These are phyloP conservation scores for Eospalax fontanierii DNA, from an alignment of 2,797 vertebrate species.

Conservation along the genomic window DNA sequence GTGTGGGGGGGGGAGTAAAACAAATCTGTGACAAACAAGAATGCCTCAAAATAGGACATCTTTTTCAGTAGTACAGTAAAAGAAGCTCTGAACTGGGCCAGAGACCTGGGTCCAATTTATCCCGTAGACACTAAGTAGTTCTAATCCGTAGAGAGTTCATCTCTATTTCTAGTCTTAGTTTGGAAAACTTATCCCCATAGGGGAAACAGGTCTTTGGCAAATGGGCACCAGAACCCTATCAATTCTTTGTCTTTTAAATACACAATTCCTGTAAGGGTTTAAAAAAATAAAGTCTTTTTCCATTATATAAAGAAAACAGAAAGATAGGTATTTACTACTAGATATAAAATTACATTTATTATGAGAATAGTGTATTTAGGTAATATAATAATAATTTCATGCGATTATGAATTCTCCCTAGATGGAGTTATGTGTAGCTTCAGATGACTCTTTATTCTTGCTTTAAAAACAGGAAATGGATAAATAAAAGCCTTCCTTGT, in stretches of 20 bases:
- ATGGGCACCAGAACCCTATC: background rate
- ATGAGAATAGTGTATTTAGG: background rate
- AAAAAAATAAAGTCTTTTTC: constrained; percentile 30
- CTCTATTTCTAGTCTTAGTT: background rate
- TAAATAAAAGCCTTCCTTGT: background rate
- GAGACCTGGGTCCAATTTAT: background rate
- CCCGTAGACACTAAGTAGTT: background rate
- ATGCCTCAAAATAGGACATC: background rate
- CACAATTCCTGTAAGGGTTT: background rate
- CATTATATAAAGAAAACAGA: background rate
- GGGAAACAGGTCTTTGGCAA: background rate
- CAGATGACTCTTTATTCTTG: background rate
- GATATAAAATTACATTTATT: constrained; percentile 58
- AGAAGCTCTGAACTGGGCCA: background rate
- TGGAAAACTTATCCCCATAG: background rate
- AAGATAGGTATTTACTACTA: background rate
- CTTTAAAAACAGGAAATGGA: constrained; percentile 39
- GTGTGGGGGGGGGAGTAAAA: background rate
- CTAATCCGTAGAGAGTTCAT: background rate
- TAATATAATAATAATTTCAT: constrained; percentile 59
- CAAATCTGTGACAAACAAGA: constrained; percentile 70
- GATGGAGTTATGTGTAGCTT: background rate
- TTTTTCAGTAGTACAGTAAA: background rate
- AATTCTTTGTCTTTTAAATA: background rate
- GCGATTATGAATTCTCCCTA: background rate